These are phyloP conservation scores for Barbus barbus DNA, from an alignment of 2,113 vertebrate species.

Conservation along the genomic window DNA sequence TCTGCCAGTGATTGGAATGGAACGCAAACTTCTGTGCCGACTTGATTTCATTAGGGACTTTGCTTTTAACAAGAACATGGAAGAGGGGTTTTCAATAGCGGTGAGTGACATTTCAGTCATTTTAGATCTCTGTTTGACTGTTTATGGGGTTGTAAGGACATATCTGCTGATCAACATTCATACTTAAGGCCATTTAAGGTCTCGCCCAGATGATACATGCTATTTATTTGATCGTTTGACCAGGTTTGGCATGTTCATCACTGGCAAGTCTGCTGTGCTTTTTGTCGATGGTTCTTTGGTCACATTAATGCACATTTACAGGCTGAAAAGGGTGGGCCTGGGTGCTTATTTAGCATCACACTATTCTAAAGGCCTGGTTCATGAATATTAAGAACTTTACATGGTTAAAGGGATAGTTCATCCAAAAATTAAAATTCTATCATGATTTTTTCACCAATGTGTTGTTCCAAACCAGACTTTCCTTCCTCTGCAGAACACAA, in stretches of 20 bases:
- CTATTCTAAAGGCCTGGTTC: background rate
- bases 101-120: background rate
- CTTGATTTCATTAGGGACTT: background rate
- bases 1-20: background rate
- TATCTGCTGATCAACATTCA: background rate
- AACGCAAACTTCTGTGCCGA: background rate
- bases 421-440: background rate
- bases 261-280: conserved; percentile 12
- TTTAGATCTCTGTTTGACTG: conserved; percentile 1
- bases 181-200: background rate
- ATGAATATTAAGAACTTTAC: background rate
- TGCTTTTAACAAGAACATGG: background rate
- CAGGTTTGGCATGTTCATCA: background rate
- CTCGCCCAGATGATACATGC: background rate
- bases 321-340: background rate
- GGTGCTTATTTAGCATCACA: background rate
- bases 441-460: no score
- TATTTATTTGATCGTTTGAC: background rate
- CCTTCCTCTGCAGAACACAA: background rate
- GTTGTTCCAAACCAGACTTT: background rate
- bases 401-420: background rate
- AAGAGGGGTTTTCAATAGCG: no score
- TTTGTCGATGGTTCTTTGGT: background rate
- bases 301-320: background rate
- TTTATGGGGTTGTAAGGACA: background rate